A percentile compares a stretch with the other conserved stretches of the same genome.
These are phyloP conservation scores for Parasteatoda tepidariorum DNA, from an alignment of 1,140 invertebrate genomes.

Conservation along the genomic window DNA sequence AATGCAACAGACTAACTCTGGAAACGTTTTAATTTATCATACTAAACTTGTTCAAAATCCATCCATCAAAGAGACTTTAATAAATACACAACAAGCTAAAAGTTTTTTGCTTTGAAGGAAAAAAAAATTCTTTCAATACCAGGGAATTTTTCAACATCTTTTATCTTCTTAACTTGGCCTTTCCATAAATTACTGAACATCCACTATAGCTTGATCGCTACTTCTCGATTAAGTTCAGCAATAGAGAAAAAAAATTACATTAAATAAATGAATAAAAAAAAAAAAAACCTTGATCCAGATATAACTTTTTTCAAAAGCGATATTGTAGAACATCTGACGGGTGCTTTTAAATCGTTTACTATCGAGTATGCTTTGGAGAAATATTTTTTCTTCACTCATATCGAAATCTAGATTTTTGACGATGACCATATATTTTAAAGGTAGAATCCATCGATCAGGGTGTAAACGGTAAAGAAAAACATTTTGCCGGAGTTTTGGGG, in stretches of 20 bases:
- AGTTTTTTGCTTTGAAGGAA: background rate
- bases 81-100: background rate
- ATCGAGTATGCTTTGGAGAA: background rate
- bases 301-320: too few relatives aligned
- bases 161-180: background rate
- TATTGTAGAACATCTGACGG: conserved; percentile 8
- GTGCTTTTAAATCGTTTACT: conserved; percentile 19
- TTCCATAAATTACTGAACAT: background rate
- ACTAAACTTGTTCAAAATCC: background rate
- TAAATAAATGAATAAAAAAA: background rate
- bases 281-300: too few relatives aligned
- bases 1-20: too few relatives aligned
- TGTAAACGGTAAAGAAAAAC: too few relatives aligned
- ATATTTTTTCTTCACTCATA: background rate
- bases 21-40: background rate
- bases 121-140: background rate
- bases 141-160: conserved; percentile 3
- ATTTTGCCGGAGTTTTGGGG: too few relatives aligned
- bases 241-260: background rate
- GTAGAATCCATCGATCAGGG: conserved; percentile 9
- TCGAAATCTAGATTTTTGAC: background rate
- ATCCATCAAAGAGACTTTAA: conserved; percentile 10
- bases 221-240: conserved; percentile 8
- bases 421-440: conserved; percentile 10
- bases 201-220: conserved; percentile 7